Conservation (phyloP, 2,888 invertebrate genomes). For the Lissonota sp. region DNA sequence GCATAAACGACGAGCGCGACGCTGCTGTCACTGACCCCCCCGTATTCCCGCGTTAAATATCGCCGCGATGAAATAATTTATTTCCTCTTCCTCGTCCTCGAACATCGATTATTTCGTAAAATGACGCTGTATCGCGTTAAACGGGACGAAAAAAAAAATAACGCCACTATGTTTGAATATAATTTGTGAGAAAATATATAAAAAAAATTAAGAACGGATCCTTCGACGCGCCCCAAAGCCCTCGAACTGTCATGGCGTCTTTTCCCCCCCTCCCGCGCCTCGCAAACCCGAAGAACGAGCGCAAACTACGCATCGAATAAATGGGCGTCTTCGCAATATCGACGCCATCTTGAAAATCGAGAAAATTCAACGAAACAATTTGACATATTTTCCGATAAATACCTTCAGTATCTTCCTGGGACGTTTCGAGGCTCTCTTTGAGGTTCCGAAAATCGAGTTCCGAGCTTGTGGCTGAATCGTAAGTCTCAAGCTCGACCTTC, state of each 20-base stretch:
- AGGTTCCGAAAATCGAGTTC: slow-evolving; percentile 74
- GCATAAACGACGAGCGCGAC: slow-evolving; percentile 22
- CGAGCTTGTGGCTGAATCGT: slow-evolving; percentile 68
- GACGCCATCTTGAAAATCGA: slow-evolving; percentile 80
- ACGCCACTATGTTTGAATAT: not conserved
- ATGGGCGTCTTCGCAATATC: slow-evolving; percentile 70
- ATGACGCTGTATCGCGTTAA: not conserved
- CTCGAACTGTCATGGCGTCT: slow-evolving; percentile 78
- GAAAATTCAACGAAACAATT: slow-evolving; percentile 73
- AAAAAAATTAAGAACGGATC: slow-evolving; percentile 50
- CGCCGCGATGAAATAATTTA: slow-evolving; percentile 39
- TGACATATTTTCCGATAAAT: slow-evolving; percentile 76
- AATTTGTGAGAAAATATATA: slow-evolving; percentile 17
- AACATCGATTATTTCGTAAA: slow-evolving; percentile 20
- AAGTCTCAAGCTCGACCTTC: slow-evolving; percentile 78
- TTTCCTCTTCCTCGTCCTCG: slow-evolving; percentile 19
- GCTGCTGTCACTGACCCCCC: slow-evolving; percentile 74
- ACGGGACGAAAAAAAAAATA: slow-evolving; percentile 31
- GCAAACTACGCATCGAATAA: slow-evolving; percentile 68
- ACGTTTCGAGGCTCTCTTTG: slow-evolving; percentile 70
- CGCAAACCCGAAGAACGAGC: slow-evolving; percentile 66
- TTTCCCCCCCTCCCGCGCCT: slow-evolving; percentile 65
- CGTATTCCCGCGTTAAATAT: slow-evolving; percentile 74
- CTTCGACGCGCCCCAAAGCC: slow-evolving; percentile 70
- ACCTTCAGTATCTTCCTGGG: slow-evolving; percentile 80